These are phyloP conservation scores for Linurgus olivaceus DNA, from an alignment of 2,797 vertebrate species.

Conservation along the genomic window DNA sequence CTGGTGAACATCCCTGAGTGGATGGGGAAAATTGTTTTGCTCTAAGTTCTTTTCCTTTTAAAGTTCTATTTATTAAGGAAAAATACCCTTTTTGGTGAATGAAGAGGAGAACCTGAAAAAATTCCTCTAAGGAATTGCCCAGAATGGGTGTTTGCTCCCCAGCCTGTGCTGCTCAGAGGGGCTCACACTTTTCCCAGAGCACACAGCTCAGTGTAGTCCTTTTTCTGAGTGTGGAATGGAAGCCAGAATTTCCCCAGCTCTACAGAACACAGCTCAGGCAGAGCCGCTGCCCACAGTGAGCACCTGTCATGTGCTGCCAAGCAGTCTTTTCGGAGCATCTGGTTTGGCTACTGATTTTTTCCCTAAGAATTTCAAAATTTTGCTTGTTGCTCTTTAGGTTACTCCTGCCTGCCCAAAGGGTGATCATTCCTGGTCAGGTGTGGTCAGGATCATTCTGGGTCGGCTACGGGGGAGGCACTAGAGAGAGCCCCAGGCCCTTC, in stretches of 20 bases:
- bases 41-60: not conserved
- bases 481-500: not conserved
- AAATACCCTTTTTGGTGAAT: not conserved
- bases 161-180: not conserved
- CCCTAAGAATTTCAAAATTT: not conserved
- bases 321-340: not conserved
- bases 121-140: not conserved
- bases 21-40: not conserved
- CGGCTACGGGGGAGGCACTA: not conserved
- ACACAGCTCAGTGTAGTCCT: not conserved
- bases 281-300: fast-evolving
- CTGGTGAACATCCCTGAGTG: not conserved
- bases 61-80: not conserved
- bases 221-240: not conserved
- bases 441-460: not conserved
- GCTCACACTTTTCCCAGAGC: not conserved
- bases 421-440: not conserved
- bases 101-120: not conserved
- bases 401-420: not conserved
- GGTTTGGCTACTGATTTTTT: not conserved
- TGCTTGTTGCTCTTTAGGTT: not conserved
- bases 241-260: not conserved
- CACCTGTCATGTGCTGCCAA: fast-evolving
- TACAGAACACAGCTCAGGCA: fast-evolving
- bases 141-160: not conserved